Base-by-base conservation (phyloP, 2,888 invertebrate genomes). In the Allophyes oxyacanthae region DNA sequence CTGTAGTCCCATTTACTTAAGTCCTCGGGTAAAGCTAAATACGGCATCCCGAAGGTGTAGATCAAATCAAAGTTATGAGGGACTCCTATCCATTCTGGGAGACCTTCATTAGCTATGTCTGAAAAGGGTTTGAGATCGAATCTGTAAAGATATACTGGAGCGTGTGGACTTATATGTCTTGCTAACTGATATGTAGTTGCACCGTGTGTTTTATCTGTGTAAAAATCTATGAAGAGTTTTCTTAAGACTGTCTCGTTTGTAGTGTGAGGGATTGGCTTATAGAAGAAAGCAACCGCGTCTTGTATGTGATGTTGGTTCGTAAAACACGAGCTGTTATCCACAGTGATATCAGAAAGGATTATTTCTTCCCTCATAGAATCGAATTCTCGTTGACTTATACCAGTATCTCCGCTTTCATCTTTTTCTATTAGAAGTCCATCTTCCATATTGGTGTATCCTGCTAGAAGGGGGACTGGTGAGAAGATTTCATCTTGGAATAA, bases 361-460 rank as follows among this genome's bases (percentile, higher is more conserved):
- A 96, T 91, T 75, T 97, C 96, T 56, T 93, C 94, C 32, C 97
- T 94, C 86, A 96, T 94, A 13, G 91, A 87, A 63, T 96, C 95
- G 66, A 96, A 96, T 68, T 95, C 95, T 36, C 88, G 89, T 63
- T 92, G 90, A 64, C 95, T 95, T 30, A 97, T 92, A 9, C 95
- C 95, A 2, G 95, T 94, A 33, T 96, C 95, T 44, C 95, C 94
- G 42, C 94, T 93, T 36, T 94, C 94, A 30, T 94, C 86, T 44
- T 95, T 95, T 37, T 95, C 92, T 20, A 95, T 84, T n/a, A 95
- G 93, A 0, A 97, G 84, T 6, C 96, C 96, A 73, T 97, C 97
- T 88, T 98, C 98, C 96, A 97, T 97, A 72, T 96, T 96, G 0
- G 97, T 97, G 74, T 96, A 97, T 0, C 97, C 97, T n/a, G 96